Base-by-base conservation (phyloP, 2,797 vertebrate species). In the Poecilia gillii region DNA sequence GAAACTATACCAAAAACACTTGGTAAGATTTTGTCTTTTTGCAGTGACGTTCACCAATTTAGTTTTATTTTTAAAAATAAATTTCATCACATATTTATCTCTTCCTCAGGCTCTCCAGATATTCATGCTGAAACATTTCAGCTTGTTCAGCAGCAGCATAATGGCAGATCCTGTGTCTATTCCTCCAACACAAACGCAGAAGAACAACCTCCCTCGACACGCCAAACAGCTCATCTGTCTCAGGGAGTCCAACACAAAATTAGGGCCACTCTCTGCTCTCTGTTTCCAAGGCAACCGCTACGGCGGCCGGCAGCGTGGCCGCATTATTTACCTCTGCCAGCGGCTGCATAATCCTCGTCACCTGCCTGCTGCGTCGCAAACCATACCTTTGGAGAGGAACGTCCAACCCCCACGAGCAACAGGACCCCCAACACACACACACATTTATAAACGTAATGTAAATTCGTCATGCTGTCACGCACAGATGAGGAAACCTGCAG, bases 271-370 rank as follows among this genome's bases (percentile, higher is more conserved):
- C 81, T 87, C 86, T 84, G 89, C 90, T 90, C 91, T 84, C 73
- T 81, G 93, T 94, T 94, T 86, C 93, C 93, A 72, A 78, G 93
- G 93, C 89, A 93, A 94, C 93, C 75, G 51, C 84, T 90, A 88
- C 36, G 20, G 89, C 75, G 79, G 85, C 76, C 4, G 79, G 82
- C 91, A 76, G 81, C 87, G 7, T 51, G 88, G 90, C 53, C 62
- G 70, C 72, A 78, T 90, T 92, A 90, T 91, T 92, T 84, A 90
- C 88, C 88, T 80, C 86, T 76, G 88, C 85, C 92, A 86, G 88
- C 33, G 76, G 88, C 88, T 89, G 89, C 90, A 51, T 51, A 92
- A 92, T 93, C 90, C 90, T 84, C 85, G 91, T 90, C 92, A 91
- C 89, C 91, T 85, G 73, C 91, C 88, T 51, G 78, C 87, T 89